Conservation (phyloP, 2,113 vertebrate species). For the Pitta sordida region DNA sequence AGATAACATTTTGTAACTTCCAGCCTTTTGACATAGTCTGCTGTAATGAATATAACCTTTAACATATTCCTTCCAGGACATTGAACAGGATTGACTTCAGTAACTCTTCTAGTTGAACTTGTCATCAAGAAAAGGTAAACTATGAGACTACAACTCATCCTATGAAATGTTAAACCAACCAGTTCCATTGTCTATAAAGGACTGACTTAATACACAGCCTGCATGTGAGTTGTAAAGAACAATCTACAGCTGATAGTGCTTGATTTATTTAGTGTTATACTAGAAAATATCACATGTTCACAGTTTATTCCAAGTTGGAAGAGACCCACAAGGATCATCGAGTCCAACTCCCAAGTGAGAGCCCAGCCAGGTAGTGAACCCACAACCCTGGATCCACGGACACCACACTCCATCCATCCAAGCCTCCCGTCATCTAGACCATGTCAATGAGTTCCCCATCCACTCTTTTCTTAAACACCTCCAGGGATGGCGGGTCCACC, state of each 20-base stretch:
- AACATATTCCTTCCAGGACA: background rate
- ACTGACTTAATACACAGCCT: background rate
- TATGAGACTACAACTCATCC: background rate
- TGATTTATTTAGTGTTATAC: background rate
- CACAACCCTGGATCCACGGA: no score
- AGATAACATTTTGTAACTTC: slow-evolving; percentile 27
- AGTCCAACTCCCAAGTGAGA: no score
- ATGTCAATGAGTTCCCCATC: no score
- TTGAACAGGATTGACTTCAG: background rate
- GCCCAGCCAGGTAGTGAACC: no score
- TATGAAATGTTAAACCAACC: background rate
- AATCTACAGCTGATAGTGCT: background rate
- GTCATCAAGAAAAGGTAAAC: background rate
- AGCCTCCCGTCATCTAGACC: no score
- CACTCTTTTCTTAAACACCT: no score
- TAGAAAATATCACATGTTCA: background rate
- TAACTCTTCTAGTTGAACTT: background rate
- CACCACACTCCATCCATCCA: no score
- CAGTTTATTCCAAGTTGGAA: no score
- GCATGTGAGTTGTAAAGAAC: background rate
- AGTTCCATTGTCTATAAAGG: background rate
- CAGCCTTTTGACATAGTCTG: background rate
- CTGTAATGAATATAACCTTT: slow-evolving; percentile 50
- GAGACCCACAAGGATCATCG: no score
- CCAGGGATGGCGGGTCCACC: no score